Evolutionary conservation across 2,113 vertebrate genomes (phyloP).

Genomic region (Nothobranchius furzeri): DNA sequence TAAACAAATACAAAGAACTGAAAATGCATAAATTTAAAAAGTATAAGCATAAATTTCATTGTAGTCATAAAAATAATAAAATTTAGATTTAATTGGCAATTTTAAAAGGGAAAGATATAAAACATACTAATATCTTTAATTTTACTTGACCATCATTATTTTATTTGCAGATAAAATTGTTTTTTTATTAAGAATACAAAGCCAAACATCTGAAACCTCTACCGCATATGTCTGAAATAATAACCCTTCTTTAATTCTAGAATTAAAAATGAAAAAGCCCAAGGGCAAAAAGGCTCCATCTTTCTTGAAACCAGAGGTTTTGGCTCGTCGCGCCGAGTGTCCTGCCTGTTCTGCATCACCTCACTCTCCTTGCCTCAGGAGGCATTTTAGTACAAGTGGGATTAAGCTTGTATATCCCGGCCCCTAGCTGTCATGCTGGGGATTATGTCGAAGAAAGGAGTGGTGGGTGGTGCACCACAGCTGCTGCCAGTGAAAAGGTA

Average conservation of each 20-base stretch:
- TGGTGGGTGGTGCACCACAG: conserved; percentile 53
- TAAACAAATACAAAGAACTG: no score
- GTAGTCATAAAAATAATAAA: no score
- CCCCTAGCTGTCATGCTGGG: conserved; percentile 62
- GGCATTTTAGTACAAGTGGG: conserved; percentile 68
- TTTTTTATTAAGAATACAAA: no score
- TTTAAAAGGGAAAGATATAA: no score
- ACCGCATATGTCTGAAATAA: not conserved
- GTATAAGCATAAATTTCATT: no score
- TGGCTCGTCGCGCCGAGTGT: conserved; percentile 17
- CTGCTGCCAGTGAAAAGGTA: conserved; percentile 48
- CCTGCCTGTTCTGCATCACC: conserved; percentile 34
- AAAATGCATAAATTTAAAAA: no score
- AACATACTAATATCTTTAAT: no score
- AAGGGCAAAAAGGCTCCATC: not conserved
- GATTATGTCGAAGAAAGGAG: conserved; percentile 63
- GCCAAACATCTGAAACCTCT: no score
- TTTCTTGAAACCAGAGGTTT: conserved; percentile 6
- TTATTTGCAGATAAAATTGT: no score
- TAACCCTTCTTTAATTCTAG: conserved; percentile 21
- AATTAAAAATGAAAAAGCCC: conserved; percentile 41
- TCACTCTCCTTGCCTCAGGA: conserved; percentile 53
- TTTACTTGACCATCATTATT: no score
- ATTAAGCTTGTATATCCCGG: conserved; percentile 70
- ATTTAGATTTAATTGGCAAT: no score